phyloP scores from a whole-genome alignment of 2,113 vertebrate genomes.

The pig (Sus scrofa) region DNA sequence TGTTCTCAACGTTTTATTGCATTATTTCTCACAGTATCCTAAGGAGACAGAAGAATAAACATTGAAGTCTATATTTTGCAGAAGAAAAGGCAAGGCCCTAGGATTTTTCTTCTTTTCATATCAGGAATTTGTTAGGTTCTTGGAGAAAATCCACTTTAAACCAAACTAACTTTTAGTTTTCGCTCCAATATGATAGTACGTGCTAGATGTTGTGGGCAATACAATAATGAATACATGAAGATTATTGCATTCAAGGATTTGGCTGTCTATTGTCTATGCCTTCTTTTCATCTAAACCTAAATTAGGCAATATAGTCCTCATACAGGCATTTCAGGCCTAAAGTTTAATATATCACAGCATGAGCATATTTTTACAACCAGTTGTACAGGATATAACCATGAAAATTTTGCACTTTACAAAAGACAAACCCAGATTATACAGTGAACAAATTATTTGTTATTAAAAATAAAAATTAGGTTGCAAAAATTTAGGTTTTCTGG shows the following conservation, averaged over 20 bases:
- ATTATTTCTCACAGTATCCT: background rate
- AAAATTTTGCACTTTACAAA: background rate
- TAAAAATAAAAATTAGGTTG: background rate
- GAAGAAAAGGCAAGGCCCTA: background rate
- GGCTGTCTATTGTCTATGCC: background rate
- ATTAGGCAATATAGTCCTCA: background rate
- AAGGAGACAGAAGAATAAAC: slow-evolving; percentile 33
- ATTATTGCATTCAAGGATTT: background rate
- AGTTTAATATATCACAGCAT: background rate
- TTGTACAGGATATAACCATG: background rate
- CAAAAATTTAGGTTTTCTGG: slow-evolving; percentile 11
- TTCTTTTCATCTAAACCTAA: slow-evolving; percentile 13
- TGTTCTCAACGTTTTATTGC: background rate
- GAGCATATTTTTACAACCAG: background rate
- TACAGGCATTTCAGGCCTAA: background rate
- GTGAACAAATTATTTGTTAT: background rate
- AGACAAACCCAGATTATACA: background rate
- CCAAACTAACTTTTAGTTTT: slow-evolving; percentile 13
- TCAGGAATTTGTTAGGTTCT: background rate
- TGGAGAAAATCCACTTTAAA: slow-evolving; percentile 7
- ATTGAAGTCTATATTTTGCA: background rate
- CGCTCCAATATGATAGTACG: background rate
- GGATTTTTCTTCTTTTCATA: background rate
- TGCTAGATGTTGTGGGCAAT: background rate
- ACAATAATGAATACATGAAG: background rate